A percentile compares a stretch with the other conserved stretches of the same genome.
These are phyloP conservation scores for Cinclus mexicanus DNA, from an alignment of 2,113 vertebrate species.

Conservation along the genomic window DNA sequence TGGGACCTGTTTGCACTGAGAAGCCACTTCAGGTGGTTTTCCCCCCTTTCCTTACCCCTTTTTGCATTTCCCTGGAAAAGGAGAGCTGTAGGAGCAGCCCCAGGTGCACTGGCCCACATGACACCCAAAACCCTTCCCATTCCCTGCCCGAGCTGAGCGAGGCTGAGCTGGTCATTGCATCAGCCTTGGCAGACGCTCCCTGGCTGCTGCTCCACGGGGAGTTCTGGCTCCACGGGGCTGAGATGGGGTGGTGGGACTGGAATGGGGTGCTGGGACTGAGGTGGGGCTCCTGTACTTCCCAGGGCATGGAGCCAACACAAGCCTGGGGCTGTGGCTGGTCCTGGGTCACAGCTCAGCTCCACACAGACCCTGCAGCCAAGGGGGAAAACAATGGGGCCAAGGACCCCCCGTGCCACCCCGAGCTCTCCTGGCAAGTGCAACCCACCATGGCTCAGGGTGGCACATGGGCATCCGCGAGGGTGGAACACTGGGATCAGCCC, in stretches of 20 bases:
- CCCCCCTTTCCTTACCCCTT: neutral
- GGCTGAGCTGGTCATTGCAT: neutral
- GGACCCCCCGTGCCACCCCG: accelerated
- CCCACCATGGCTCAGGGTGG: accelerated
- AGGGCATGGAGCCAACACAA: accelerated
- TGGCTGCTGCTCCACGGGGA: neutral
- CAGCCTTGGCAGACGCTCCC: neutral
- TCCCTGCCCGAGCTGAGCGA: accelerated
- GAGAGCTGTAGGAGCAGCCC: neutral
- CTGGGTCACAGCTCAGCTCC: neutral
- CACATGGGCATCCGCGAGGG: accelerated
- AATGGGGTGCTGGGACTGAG: neutral
- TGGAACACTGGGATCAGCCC: neutral
- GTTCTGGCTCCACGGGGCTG: neutral
- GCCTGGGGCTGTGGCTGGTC: neutral
- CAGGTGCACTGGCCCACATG: accelerated
- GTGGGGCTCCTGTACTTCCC: neutral
- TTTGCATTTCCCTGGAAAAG: neutral
- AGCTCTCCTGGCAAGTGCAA: neutral
- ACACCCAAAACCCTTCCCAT: neutral
- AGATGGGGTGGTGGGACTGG: neutral
- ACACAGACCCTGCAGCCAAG: accelerated
- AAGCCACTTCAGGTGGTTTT: neutral
- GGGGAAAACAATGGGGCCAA: neutral
- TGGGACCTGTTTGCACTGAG: conserved; percentile 58